Percentiles rank a stretch among this genome's conserved stretches.
Evolutionary conservation across 2,888 invertebrate genomes (phyloP).

Genomic region (Thymelicus acteon): DNA sequence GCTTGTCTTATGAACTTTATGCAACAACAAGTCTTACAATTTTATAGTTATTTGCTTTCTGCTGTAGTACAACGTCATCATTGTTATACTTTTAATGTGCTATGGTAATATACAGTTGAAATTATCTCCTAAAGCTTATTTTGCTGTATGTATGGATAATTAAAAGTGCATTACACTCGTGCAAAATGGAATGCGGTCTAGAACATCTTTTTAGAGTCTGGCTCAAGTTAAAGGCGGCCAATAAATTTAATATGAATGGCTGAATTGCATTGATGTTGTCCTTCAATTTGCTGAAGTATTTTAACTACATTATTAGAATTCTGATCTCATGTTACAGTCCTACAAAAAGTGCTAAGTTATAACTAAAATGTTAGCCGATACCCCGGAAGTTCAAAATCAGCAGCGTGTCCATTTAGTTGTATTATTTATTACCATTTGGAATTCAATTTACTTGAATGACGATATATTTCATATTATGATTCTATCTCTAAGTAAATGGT

Average conservation of each 20-base stretch:
- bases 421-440: too few relatives aligned
- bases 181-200: conserved; percentile 41
- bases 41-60: not conserved
- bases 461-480: too few relatives aligned
- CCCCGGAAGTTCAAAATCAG: not conserved
- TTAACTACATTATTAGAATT: not conserved
- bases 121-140: not conserved
- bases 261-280: too few relatives aligned
- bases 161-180: conserved; percentile 41
- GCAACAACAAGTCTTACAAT: conserved; percentile 18
- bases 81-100: not conserved
- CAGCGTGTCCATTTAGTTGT: not conserved
- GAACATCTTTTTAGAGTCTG: conserved; percentile 31
- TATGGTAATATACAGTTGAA: not conserved
- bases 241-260: not conserved
- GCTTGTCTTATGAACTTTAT: conserved; percentile 2
- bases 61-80: not conserved
- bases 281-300: not conserved
- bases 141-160: conserved; percentile 24
- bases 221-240: conserved; percentile 26
- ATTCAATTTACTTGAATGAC: too few relatives aligned
- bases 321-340: conserved; percentile 1
- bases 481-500: too few relatives aligned
- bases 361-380: not conserved
- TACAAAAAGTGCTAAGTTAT: conserved; percentile 3